Conservation (phyloP, 2,113 vertebrate genomes). For the Neogale vison region DNA sequence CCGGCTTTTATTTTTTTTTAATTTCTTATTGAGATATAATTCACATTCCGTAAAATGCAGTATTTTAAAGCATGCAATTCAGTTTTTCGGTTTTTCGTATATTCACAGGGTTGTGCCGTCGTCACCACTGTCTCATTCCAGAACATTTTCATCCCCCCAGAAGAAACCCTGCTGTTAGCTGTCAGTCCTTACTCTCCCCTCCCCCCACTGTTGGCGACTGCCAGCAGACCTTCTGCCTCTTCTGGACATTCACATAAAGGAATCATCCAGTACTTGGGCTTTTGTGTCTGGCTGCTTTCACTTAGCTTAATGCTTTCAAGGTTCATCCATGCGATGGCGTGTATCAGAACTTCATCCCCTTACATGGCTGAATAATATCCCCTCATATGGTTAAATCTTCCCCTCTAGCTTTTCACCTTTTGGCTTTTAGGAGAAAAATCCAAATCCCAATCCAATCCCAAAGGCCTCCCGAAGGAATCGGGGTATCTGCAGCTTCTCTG, state of each 20-base stretch:
- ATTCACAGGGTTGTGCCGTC: neutral
- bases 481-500: neutral
- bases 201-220: neutral
- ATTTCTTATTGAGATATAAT: neutral
- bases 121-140: neutral
- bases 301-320: neutral
- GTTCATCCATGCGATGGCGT: neutral
- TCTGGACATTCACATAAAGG: neutral
- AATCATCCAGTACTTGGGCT: neutral
- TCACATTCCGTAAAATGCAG: neutral
- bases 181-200: neutral
- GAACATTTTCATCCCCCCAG: neutral
- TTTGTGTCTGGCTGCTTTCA: neutral
- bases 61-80: neutral
- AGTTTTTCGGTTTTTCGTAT: neutral
- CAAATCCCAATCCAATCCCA: neutral
- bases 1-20: neutral
- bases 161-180: neutral
- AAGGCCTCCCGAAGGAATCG: neutral
- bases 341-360: neutral
- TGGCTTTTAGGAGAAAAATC: neutral
- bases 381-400: neutral
- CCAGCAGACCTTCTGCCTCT: neutral
- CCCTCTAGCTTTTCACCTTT: neutral
- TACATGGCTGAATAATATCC: neutral